Evolutionary conservation across 2,113 vertebrate genomes (phyloP), one percentile per base, ranked within the genome.

Genomic region (Panthera tigris): DNA sequence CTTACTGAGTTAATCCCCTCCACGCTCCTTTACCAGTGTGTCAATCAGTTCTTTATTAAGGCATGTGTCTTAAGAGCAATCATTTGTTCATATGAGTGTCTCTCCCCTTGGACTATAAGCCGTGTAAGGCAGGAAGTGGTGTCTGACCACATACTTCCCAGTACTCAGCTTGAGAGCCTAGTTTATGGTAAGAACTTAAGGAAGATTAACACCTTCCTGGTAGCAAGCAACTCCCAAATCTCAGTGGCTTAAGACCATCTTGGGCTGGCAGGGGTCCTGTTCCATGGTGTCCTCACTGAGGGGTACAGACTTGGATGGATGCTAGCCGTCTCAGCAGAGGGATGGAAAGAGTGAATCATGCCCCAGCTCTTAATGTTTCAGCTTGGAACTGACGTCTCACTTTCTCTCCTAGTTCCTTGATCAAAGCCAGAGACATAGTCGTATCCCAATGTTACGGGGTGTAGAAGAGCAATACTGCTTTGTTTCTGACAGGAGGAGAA

Each of bases 121-220:
- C 31, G 0, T 29, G 8, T 36, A 55, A 80, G 84, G 45, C 61
- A 65, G 73, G 31, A 78, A 65, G 69, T 45, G 23, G 15, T 55
- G 3, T 85, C 66, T 92, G 68, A 92, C 65, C 12, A 19, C 27
- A 15, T 69, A 16, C 79, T 71, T 89, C 10, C 82, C 74, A 57
- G 2, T 69, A 68, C 41, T 78, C 74, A 61, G 14, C 65, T 89
- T 89, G 65, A 89, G n/a, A 81, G 55, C 33, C 48, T 94, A 50
- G 31, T 91, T 94, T 94, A 48, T 57, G 50, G n/a, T 31, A 33
- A 89, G 36, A 36, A 61, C 10, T 83, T 83, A 61, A 48, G 57
- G 63, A 95, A 94, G 83, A 89, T 89, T 73, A 89, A 36, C 94
- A 74, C 89, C 82, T 91, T 80, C 10, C 15, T 27, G 41, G 52